Evolutionary conservation across 1,140 invertebrate genomes (phyloP).

Genomic region (Drosophila subobscura): DNA sequence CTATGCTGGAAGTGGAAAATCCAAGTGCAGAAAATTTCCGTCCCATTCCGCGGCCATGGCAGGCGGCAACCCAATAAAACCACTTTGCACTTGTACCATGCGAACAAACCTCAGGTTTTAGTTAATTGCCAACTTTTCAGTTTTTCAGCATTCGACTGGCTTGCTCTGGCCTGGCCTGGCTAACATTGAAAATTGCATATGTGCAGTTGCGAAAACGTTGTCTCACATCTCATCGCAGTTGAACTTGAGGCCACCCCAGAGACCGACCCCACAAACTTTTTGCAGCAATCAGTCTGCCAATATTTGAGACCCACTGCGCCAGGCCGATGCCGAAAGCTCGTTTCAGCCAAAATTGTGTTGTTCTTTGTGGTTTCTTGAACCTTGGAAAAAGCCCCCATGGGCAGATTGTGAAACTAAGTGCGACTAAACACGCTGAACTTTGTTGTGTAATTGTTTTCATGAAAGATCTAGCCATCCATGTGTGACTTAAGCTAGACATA

Average conservation of each 20-base stretch:
- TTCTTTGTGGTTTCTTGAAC: constrained; percentile 30
- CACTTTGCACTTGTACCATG: constrained; percentile 45
- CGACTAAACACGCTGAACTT: constrained; percentile 18
- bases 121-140: constrained; percentile 37
- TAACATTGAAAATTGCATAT: constrained; percentile 65
- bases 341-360: constrained; percentile 19
- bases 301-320: constrained; percentile 17
- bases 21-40: constrained; percentile 45
- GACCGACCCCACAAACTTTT: not conserved
- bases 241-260: constrained; percentile 48
- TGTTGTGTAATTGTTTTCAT: constrained; percentile 9
- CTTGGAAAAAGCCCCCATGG: constrained; percentile 19
- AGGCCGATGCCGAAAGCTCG: constrained; percentile 23
- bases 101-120: constrained; percentile 21
- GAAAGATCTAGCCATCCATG: not conserved
- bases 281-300: constrained; percentile 18
- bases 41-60: constrained; percentile 17
- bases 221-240: constrained; percentile 18
- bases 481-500: not conserved
- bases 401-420: constrained; percentile 8
- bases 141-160: constrained; percentile 14
- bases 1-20: constrained; percentile 53
- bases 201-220: constrained; percentile 32
- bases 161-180: constrained; percentile 35
- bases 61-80: constrained; percentile 41